phyloP scores from a whole-genome alignment of 2,888 invertebrate genomes.

The Bombyx huttoni region DNA sequence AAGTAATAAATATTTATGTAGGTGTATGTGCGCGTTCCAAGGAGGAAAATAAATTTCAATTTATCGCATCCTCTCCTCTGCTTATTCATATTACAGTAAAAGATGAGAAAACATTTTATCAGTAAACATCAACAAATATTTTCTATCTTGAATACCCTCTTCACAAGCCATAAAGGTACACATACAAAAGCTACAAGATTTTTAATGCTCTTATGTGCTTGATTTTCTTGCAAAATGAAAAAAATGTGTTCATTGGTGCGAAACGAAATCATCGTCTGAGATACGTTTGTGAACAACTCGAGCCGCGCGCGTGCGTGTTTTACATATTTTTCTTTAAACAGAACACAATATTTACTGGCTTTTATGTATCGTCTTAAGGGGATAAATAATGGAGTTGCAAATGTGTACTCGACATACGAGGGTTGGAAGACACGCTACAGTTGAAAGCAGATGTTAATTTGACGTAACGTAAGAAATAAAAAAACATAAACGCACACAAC shows the following conservation, averaged over 20 bases:
- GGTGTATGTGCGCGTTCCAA: conserved; percentile 31
- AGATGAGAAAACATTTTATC: conserved; percentile 44
- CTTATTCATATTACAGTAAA: conserved; percentile 49
- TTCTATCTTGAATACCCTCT: conserved; percentile 33
- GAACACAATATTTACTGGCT: conserved; percentile 45
- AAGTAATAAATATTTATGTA: conserved; percentile 51
- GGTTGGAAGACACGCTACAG: conserved; percentile 23
- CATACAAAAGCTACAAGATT: conserved; percentile 34
- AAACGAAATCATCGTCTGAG: conserved; percentile 55
- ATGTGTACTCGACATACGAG: conserved; percentile 38
- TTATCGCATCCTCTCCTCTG: conserved; percentile 35
- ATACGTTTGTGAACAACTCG: conserved; percentile 58
- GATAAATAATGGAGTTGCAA: conserved; percentile 51
- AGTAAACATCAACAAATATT: conserved; percentile 39
- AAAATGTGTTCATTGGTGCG: conserved; percentile 59
- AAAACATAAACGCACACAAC: conserved; percentile 11
- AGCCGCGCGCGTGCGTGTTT: conserved; percentile 46
- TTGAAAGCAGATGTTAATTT: conserved; percentile 34
- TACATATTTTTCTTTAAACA: conserved; percentile 57
- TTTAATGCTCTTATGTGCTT: conserved; percentile 49
- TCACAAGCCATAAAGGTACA: conserved; percentile 30
- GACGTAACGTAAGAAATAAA: conserved; percentile 23
- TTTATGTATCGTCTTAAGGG: conserved; percentile 45
- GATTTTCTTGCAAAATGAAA: conserved; percentile 47
- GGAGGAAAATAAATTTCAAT: conserved; percentile 54